A percentile compares a stretch with the other conserved stretches of the same genome.
Conservation (phyloP, 2,113 vertebrate species). For the Alethe castanea region DNA sequence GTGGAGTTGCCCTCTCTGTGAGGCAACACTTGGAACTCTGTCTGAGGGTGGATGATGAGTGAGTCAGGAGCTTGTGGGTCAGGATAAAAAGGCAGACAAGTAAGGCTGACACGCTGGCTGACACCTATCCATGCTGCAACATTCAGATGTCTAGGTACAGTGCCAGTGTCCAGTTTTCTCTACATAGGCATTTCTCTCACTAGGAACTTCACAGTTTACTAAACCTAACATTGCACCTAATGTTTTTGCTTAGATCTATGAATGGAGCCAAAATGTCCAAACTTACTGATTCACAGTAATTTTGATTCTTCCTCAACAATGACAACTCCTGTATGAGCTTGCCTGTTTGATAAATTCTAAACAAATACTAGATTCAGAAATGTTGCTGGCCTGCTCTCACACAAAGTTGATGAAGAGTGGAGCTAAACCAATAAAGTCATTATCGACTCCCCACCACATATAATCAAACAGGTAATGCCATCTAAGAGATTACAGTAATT, state of each 20-base stretch:
- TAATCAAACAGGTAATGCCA: neutral
- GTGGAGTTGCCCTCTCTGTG: too few species aligned
- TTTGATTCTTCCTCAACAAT: neutral
- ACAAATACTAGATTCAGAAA: neutral
- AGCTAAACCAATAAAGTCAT: neutral
- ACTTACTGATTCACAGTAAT: neutral
- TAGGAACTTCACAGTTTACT: neutral
- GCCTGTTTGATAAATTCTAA: neutral
- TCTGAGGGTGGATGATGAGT: too few species aligned
- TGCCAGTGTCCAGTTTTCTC: neutral
- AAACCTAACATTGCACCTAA: neutral
- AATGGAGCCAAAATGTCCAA: neutral
- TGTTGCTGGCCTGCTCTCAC: neutral
- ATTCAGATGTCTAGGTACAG: neutral
- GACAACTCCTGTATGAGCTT: neutral
- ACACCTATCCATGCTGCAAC: neutral
- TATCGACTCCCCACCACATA: neutral
- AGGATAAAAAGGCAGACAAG: too few species aligned
- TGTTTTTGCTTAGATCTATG: neutral
- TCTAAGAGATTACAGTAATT: neutral
- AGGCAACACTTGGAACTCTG: too few species aligned
- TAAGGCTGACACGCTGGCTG: too few species aligned
- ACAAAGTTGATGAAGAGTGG: accelerated
- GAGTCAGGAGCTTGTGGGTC: too few species aligned
- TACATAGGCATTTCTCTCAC: neutral